Conservation (phyloP, 2,113 vertebrate species). For the Mirza zaza region DNA sequence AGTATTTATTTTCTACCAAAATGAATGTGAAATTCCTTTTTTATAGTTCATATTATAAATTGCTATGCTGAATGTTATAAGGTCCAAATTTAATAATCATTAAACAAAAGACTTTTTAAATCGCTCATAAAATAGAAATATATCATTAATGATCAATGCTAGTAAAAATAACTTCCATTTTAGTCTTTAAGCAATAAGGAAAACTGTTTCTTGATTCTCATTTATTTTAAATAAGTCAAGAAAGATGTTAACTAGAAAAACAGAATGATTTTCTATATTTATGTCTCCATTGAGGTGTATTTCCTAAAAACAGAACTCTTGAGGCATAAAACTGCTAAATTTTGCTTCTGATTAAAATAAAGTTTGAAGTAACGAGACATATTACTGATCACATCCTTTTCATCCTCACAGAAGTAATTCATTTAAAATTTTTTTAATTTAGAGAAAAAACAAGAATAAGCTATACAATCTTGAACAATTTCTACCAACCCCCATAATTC, state of each 20-base stretch:
- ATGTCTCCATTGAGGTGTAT: not conserved
- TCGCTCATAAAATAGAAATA: conserved; percentile 31
- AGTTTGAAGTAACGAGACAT: not conserved
- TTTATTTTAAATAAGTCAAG: conserved; percentile 49
- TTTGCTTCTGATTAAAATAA: conserved; percentile 57
- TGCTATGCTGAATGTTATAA: conserved; percentile 29
- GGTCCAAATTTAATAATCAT: conserved; percentile 28
- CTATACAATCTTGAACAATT: conserved; percentile 4
- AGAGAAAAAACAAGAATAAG: conserved; percentile 27
- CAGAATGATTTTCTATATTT: not conserved
- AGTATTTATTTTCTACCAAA: conserved; percentile 10
- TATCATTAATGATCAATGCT: conserved; percentile 3
- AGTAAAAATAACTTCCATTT: conserved; percentile 34
- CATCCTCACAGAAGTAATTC: not conserved
- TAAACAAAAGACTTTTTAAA: not conserved
- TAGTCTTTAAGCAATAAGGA: conserved; percentile 13
- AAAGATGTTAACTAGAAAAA: conserved; percentile 26
- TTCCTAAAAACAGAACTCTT: conserved; percentile 36
- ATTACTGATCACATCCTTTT: not conserved
- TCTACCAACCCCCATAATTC: conserved; percentile 38
- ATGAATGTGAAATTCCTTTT: conserved; percentile 43
- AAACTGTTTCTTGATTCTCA: conserved; percentile 40
- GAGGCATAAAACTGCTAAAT: conserved; percentile 47
- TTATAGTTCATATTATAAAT: not conserved
- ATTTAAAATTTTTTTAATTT: conserved; percentile 23